Evolutionary conservation across 2,888 invertebrate genomes (phyloP).

Genomic region (Temnothorax rugatulus): DNA sequence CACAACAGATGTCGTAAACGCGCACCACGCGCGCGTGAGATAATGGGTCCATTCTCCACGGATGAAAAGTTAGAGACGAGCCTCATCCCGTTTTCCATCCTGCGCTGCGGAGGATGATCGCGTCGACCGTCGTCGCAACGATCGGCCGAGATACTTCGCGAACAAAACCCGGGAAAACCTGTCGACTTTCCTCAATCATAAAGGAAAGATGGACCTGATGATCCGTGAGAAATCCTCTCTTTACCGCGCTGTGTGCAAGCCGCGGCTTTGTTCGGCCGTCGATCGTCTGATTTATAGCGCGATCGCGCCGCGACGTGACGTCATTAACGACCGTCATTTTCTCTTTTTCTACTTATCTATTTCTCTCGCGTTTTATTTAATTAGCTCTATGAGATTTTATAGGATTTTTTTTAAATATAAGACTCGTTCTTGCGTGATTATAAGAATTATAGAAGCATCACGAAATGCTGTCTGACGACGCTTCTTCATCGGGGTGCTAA

Average conservation of each 20-base stretch:
- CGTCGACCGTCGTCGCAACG: conserved; percentile 5
- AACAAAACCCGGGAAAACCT: conserved; percentile 61
- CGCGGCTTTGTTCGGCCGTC: conserved; percentile 15
- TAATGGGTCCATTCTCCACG: conserved; percentile 66
- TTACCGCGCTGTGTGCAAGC: not conserved
- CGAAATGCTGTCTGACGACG: conserved; percentile 28
- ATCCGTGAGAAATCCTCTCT: conserved; percentile 63
- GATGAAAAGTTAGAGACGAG: conserved; percentile 70
- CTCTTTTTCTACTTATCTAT: not conserved
- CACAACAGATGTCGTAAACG: conserved; percentile 70
- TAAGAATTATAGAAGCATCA: not conserved
- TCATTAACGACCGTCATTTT: conserved; percentile 30
- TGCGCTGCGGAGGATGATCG: conserved; percentile 3
- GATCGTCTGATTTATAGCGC: conserved; percentile 19
- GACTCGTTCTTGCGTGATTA: not conserved
- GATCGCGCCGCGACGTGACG: not conserved
- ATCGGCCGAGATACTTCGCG: conserved; percentile 29
- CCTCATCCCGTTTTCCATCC: conserved; percentile 55
- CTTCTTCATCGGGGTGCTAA: conserved; percentile 57
- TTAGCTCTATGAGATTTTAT: not conserved
- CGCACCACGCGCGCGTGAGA: conserved; percentile 53
- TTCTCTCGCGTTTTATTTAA: not conserved
- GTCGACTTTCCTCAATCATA: conserved; percentile 19
- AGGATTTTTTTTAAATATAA: not conserved
- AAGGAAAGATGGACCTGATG: conserved; percentile 30